Evolutionary conservation across 2,113 vertebrate species (phyloP).

Genomic region (Phaetusa simplex): DNA sequence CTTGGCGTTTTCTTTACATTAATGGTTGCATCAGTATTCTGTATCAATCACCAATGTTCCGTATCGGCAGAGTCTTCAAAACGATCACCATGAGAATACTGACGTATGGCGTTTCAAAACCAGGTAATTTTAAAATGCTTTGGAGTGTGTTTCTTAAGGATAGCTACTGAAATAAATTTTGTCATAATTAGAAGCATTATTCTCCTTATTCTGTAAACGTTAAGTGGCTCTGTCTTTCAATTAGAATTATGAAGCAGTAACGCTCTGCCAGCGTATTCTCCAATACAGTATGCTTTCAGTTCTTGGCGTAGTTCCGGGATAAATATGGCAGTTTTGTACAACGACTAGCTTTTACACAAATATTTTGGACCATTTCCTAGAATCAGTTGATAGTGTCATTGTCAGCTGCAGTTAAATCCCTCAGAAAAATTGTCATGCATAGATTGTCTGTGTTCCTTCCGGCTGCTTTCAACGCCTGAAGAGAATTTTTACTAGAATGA

Average conservation of each 20-base stretch:
- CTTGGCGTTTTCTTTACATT: neutral
- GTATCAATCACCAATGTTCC: neutral
- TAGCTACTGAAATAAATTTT: neutral
- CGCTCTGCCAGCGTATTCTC: neutral
- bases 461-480: neutral
- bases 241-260: neutral
- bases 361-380: neutral
- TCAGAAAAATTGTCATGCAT: neutral
- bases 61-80: neutral
- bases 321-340: neutral
- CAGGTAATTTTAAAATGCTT: neutral
- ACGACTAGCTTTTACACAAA: neutral
- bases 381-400: neutral
- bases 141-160: neutral
- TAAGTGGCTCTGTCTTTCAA: neutral
- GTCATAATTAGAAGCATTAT: neutral
- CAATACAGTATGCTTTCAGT: neutral
- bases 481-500: neutral
- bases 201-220: neutral
- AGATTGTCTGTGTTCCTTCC: neutral
- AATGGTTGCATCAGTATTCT: neutral
- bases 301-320: neutral
- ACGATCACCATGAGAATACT: neutral
- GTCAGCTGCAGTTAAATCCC: neutral
- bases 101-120: neutral